phyloP scores from a whole-genome alignment of 1,140 invertebrate species.

The Drosophila melanica region DNA sequence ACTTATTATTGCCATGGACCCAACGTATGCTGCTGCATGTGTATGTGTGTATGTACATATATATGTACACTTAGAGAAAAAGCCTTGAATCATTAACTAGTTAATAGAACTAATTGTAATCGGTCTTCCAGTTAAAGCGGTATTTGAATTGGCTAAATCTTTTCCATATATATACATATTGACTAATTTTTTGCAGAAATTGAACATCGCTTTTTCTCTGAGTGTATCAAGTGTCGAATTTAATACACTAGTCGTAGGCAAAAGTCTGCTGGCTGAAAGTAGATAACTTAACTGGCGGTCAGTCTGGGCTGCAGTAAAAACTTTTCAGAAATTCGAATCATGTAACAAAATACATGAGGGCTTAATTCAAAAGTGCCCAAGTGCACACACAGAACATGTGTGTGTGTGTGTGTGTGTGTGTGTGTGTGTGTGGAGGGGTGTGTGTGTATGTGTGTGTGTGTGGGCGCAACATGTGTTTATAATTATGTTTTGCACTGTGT shows the following conservation, averaged over 20 bases:
- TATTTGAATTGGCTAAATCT: too few relatives aligned
- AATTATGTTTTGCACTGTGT: slow-evolving; percentile 72
- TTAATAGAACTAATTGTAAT: too few relatives aligned
- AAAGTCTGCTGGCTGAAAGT: slow-evolving; percentile 32
- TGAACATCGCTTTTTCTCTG: too few relatives aligned
- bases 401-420: slow-evolving; percentile 6
- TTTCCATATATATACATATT: too few relatives aligned
- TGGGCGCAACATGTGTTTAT: slow-evolving; percentile 74
- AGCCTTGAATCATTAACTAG: too few relatives aligned
- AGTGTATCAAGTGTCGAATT: slow-evolving; percentile 39
- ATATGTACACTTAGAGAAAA: neutral
- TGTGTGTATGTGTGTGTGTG: slow-evolving; percentile 8
- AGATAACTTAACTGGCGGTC: slow-evolving; percentile 51
- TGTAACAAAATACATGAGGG: slow-evolving; percentile 73
- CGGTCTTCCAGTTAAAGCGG: too few relatives aligned
- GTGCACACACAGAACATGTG: neutral
- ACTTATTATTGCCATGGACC: neutral
- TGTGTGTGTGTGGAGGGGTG: too few relatives aligned
- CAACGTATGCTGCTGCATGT: too few relatives aligned
- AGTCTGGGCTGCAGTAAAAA: slow-evolving; percentile 35
- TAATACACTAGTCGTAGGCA: slow-evolving; percentile 12
- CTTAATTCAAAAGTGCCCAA: slow-evolving; percentile 64
- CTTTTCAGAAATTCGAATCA: slow-evolving; percentile 80
- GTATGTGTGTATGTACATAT: neutral
- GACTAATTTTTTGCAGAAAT: too few relatives aligned